Percentiles rank a stretch among this genome's conserved stretches.
These are phyloP conservation scores for Trinectes maculatus DNA, from an alignment of 2,113 vertebrate species.

Conservation along the genomic window DNA sequence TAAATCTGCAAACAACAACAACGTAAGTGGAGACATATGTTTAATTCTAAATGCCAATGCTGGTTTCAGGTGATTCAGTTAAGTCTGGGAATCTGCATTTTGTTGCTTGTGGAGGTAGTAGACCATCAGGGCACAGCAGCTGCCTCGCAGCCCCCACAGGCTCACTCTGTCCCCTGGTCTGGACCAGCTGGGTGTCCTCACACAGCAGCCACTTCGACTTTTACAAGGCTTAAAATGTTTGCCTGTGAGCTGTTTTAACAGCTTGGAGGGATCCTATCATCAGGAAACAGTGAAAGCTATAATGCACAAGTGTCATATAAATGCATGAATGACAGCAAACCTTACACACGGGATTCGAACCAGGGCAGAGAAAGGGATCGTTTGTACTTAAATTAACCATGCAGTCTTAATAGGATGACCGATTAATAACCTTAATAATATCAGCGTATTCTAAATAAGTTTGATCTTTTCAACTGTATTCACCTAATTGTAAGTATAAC, in stretches of 20 bases:
- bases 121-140: conserved; percentile 15
- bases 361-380: background rate
- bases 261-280: background rate
- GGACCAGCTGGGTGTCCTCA: conserved; percentile 10
- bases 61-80: conserved; percentile 3
- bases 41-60: too few species aligned
- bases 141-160: conserved; percentile 22
- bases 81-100: conserved; percentile 1
- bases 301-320: background rate
- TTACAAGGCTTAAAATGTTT: conserved; percentile 22
- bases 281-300: background rate
- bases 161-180: conserved; percentile 5
- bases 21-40: conserved; percentile 39
- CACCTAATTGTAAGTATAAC: too few species aligned
- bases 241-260: background rate
- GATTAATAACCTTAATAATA: background rate
- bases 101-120: background rate
- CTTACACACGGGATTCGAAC: background rate
- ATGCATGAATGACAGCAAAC: background rate
- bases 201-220: conserved; percentile 16
- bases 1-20: conserved; percentile 41
- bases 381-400: background rate
- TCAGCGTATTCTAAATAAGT: background rate
- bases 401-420: too few species aligned
- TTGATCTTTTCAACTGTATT: background rate